Conservation (phyloP, 2,797 vertebrate genomes). For the Ctenochaetus hawaiiensis region DNA sequence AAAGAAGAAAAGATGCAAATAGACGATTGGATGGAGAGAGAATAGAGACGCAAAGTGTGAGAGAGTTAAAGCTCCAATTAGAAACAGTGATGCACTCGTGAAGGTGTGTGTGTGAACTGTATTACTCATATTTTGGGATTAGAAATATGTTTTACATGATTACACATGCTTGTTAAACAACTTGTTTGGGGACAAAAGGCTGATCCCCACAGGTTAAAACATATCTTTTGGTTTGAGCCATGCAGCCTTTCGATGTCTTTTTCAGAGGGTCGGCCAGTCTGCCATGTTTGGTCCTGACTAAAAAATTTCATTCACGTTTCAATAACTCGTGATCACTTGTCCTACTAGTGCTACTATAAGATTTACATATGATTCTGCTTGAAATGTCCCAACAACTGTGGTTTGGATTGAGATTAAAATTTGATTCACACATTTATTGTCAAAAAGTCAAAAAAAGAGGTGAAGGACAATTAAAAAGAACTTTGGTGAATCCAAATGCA, state of each 20-base stretch:
- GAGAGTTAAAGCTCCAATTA: conserved; percentile 47
- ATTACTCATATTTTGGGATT: conserved; percentile 4
- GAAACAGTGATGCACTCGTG: conserved; percentile 28
- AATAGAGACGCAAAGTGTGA: conserved; percentile 23
- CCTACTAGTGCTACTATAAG: background rate
- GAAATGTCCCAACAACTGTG: background rate
- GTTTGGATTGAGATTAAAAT: background rate
- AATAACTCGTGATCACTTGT: background rate
- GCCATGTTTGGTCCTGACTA: background rate
- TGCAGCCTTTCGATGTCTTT: background rate
- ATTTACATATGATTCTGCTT: background rate
- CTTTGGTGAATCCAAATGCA: background rate
- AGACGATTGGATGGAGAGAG: conserved; percentile 38
- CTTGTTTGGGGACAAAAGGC: background rate
- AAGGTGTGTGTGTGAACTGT: conserved; percentile 12
- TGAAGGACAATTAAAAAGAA: background rate
- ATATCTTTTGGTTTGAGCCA: background rate
- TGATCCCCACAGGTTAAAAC: background rate
- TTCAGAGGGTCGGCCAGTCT: background rate
- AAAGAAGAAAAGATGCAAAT: conserved; percentile 65
- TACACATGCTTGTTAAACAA: background rate
- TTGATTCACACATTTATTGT: background rate
- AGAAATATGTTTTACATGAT: background rate
- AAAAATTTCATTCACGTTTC: conserved; percentile 2
- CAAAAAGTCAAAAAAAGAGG: no score